Evolutionary conservation across 2,113 vertebrate species (phyloP).

Genomic region (Zosterops japonicus): DNA sequence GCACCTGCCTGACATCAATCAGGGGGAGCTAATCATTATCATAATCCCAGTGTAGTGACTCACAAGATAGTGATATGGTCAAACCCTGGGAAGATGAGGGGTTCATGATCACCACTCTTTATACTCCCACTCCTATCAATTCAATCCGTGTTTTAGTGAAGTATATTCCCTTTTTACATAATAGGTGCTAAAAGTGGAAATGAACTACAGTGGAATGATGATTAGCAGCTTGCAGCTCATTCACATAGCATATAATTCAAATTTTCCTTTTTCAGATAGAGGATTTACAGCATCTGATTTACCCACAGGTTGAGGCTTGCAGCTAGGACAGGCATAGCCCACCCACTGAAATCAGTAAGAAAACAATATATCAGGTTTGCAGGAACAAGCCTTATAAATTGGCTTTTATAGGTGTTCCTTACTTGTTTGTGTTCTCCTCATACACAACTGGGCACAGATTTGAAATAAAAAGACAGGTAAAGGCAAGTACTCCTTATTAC

Average conservation of each 20-base stretch:
- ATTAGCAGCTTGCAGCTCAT: not conserved
- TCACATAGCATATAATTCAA: not conserved
- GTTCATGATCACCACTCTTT: not conserved
- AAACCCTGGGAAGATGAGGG: not conserved
- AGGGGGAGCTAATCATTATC: not conserved
- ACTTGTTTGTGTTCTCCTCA: not conserved
- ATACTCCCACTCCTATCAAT: not conserved
- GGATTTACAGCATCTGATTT: not conserved
- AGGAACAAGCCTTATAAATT: not conserved
- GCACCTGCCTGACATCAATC: not conserved
- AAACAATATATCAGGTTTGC: not conserved
- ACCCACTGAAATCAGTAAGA: not conserved
- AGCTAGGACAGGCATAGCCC: not conserved
- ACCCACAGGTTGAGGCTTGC: not conserved
- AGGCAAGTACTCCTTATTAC: not conserved
- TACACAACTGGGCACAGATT: not conserved
- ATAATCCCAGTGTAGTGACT: not conserved
- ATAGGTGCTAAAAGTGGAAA: not conserved
- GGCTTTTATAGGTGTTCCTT: not conserved
- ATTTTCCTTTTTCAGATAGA: not conserved
- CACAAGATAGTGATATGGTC: rapidly evolving
- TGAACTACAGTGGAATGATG: not conserved
- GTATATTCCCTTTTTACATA: not conserved
- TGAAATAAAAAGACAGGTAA: not conserved
- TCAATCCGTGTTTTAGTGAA: not conserved